These are phyloP conservation scores for Atherinomorus stipes DNA, from an alignment of 2,113 vertebrate species.

Conservation along the genomic window DNA sequence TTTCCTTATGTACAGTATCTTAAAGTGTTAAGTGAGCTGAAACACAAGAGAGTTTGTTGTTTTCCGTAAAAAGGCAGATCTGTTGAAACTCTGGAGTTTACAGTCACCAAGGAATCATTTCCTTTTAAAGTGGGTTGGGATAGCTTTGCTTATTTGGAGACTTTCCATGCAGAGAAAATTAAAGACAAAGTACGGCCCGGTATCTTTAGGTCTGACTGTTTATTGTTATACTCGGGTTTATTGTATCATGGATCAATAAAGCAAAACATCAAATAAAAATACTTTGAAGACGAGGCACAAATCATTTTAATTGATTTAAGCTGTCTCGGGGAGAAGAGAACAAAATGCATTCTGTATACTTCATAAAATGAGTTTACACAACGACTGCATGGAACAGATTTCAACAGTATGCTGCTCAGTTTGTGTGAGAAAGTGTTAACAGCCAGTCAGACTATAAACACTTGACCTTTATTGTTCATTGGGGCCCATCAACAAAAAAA, in stretches of 20 bases:
- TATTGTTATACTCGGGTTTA: conserved; percentile 8
- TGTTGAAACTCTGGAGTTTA: conserved; percentile 30
- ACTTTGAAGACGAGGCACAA: conserved; percentile 10
- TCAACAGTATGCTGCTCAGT: background rate
- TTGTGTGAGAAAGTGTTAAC: conserved; percentile 42
- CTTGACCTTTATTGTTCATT: conserved; percentile 46
- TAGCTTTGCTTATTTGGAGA: conserved; percentile 19
- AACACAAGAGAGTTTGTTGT: background rate
- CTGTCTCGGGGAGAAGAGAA: background rate
- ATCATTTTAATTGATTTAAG: conserved; percentile 33
- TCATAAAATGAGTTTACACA: conserved; percentile 10
- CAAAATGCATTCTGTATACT: background rate
- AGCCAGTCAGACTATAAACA: conserved; percentile 62
- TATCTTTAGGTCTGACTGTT: conserved; percentile 1
- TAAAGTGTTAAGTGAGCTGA: background rate
- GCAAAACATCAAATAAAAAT: conserved; percentile 32
- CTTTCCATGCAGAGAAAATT: conserved; percentile 13
- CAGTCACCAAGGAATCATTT: background rate
- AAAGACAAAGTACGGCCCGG: background rate
- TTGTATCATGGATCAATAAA: conserved; percentile 24
- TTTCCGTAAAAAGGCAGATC: background rate
- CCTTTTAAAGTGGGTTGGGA: background rate
- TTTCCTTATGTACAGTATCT: too few species aligned
- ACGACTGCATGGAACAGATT: conserved; percentile 6
- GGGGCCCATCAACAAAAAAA: conserved; percentile 22